phyloP scores from a whole-genome alignment of 1,140 invertebrate genomes.

The Drosophila baimaii region DNA sequence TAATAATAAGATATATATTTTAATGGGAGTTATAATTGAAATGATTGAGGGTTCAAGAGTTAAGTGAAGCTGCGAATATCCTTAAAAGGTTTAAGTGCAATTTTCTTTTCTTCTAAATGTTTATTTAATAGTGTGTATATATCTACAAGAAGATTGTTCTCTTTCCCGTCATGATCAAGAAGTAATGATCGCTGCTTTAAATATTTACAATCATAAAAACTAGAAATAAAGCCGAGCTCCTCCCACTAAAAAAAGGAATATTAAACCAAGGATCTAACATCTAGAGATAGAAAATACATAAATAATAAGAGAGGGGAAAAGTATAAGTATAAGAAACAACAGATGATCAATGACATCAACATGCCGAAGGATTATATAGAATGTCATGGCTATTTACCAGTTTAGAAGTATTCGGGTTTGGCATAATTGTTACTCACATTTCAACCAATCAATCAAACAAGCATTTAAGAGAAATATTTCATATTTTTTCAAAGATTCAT shows the following conservation, averaged over 20 bases:
- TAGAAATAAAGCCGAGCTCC: background rate
- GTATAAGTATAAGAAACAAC: slow-evolving; percentile 14
- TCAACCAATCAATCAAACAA: slow-evolving; percentile 84
- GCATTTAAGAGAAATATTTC: slow-evolving; percentile 83
- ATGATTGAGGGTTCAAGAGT: background rate
- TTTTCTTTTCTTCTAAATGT: background rate
- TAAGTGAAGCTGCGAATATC: background rate
- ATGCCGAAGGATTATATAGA: slow-evolving; percentile 61
- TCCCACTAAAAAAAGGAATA: slow-evolving; percentile 9
- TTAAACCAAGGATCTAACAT: slow-evolving; percentile 23
- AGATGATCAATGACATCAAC: slow-evolving; percentile 61
- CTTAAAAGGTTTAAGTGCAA: slow-evolving; percentile 9
- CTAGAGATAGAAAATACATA: slow-evolving; percentile 16
- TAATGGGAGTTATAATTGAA: background rate
- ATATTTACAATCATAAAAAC: slow-evolving; percentile 33
- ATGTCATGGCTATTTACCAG: slow-evolving; percentile 64
- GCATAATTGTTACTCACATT: slow-evolving; percentile 84
- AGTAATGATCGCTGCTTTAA: slow-evolving; percentile 6
- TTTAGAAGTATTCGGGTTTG: slow-evolving; percentile 66
- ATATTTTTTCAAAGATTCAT: slow-evolving; percentile 71
- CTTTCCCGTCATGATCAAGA: background rate
- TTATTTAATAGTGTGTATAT: slow-evolving; percentile 4
- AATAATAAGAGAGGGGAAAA: slow-evolving; percentile 10
- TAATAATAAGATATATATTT: background rate
- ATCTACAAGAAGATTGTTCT: slow-evolving; percentile 2